Conservation (phyloP, 2,113 vertebrate species). For the Forbesichthys papilliferus region DNA sequence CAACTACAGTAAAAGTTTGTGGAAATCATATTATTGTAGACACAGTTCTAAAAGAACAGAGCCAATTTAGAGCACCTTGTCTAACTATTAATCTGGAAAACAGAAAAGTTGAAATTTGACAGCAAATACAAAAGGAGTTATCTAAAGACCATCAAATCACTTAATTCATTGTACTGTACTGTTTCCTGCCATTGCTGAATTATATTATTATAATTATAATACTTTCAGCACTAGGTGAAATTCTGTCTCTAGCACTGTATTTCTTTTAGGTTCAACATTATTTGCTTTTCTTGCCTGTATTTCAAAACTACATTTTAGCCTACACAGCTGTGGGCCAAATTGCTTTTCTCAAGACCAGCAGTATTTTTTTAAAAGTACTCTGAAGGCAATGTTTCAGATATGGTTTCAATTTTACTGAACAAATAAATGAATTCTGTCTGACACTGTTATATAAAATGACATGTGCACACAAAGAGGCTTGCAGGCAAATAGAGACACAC, state of each 20-base stretch:
- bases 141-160: slow-evolving; percentile 36
- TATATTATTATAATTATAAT: slow-evolving; percentile 25
- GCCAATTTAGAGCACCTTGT: slow-evolving; percentile 14
- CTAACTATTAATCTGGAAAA: slow-evolving; percentile 20
- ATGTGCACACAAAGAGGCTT: background rate
- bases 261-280: slow-evolving; percentile 29
- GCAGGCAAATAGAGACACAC: slow-evolving; percentile 2
- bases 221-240: slow-evolving; percentile 36
- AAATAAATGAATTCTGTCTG: slow-evolving; percentile 39
- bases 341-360: slow-evolving; percentile 10
- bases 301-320: slow-evolving; percentile 52
- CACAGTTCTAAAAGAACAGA: slow-evolving; percentile 2
- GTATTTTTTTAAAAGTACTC: slow-evolving; percentile 20
- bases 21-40: background rate
- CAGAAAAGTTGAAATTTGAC: slow-evolving; percentile 16
- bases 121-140: slow-evolving; percentile 36
- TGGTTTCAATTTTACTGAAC: slow-evolving; percentile 48
- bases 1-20: no score
- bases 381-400: slow-evolving; percentile 40
- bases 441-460: slow-evolving; percentile 18
- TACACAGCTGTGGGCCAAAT: slow-evolving; percentile 24
- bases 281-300: slow-evolving; percentile 26
- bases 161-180: slow-evolving; percentile 40
- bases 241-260: slow-evolving; percentile 21
- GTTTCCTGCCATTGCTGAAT: slow-evolving; percentile 30